These are phyloP conservation scores for Melolontha melolontha DNA, from an alignment of 2,888 invertebrate genomes.

Conservation along the genomic window DNA sequence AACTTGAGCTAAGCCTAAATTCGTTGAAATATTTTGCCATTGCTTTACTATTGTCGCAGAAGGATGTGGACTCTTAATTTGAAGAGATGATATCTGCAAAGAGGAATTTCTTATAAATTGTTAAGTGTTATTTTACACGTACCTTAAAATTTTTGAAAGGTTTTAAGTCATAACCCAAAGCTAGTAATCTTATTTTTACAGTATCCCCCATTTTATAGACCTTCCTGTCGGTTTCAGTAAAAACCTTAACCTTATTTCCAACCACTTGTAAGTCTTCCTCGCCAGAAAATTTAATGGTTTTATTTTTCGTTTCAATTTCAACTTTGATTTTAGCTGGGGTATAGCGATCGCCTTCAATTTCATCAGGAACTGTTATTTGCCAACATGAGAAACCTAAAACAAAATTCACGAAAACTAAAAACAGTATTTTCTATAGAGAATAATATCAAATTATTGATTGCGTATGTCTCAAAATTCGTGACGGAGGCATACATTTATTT, in stretches of 20 bases:
- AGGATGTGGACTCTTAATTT: conserved; percentile 59
- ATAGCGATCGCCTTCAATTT: not conserved
- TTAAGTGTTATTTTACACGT: not conserved
- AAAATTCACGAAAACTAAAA: too few relatives aligned
- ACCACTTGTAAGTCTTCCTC: not conserved
- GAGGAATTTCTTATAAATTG: too few relatives aligned
- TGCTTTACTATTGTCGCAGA: conserved; percentile 72
- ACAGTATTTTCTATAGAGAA: too few relatives aligned
- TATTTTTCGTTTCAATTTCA: conserved; percentile 15
- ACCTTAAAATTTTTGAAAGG: conserved; percentile 59
- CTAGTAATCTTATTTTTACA: conserved; percentile 68
- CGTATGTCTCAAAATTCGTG: too few relatives aligned
- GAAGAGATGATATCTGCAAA: conserved; percentile 13
- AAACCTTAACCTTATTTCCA: not conserved
- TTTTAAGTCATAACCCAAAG: conserved; percentile 67
- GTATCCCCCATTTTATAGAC: conserved; percentile 71
- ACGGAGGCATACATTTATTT: too few relatives aligned
- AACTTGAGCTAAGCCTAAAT: conserved; percentile 72
- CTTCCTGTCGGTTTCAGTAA: conserved; percentile 69
- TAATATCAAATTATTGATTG: too few relatives aligned
- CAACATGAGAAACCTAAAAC: conserved; percentile 27
- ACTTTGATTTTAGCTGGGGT: not conserved
- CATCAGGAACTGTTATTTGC: not conserved
- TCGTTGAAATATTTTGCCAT: conserved; percentile 72
- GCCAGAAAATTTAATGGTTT: conserved; percentile 6